Evolutionary conservation across 2,888 invertebrate genomes (phyloP).

Genomic region (Resseliella maxima): DNA sequence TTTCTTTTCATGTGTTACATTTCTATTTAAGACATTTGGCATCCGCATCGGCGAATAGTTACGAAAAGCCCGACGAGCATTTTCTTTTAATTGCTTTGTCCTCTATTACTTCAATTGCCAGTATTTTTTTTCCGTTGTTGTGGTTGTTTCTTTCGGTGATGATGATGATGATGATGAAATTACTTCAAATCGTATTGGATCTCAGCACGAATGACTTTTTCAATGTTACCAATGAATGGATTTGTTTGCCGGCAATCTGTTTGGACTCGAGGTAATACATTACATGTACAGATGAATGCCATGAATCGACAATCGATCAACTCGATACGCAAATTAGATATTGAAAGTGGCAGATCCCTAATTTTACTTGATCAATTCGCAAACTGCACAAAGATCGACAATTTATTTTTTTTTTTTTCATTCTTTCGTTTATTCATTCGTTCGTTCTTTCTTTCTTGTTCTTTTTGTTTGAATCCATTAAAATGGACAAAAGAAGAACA

Average conservation of each 20-base stretch:
- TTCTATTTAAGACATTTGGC: background rate
- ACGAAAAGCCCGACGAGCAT: background rate
- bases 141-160: background rate
- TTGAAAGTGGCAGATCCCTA: background rate
- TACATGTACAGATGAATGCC: background rate
- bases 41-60: background rate
- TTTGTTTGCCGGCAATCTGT: background rate
- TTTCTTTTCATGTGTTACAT: background rate
- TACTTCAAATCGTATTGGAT: background rate
- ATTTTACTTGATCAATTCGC: background rate
- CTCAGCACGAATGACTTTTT: background rate
- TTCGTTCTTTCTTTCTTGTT: too few species aligned
- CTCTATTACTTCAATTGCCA: conserved; percentile 18
- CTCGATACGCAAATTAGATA: conserved; percentile 34
- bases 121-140: background rate
- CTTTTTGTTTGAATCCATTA: background rate
- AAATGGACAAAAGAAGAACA: background rate
- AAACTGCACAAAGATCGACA: too few species aligned
- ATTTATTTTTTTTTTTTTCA: background rate
- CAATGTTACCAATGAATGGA: background rate
- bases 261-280: background rate
- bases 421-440: background rate
- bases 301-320: background rate
- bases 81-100: conserved; percentile 36
- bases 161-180: background rate